Conservation (phyloP, 2,113 vertebrate genomes). For the Dasyornis broadbenti region DNA sequence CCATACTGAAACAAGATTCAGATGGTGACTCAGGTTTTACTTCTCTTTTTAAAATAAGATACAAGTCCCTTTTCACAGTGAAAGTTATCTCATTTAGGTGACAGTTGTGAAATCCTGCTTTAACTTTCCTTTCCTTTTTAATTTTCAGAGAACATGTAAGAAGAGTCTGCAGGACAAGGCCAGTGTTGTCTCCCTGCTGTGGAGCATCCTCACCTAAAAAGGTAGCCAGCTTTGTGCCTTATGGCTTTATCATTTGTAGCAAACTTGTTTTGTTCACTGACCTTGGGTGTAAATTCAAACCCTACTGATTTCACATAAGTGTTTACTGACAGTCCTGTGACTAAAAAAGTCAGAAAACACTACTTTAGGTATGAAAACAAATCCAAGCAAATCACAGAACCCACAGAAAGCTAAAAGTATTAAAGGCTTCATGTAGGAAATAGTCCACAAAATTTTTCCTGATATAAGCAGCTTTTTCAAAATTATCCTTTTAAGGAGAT, state of each 20-base stretch:
- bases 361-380: not conserved
- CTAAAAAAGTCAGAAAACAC: not conserved
- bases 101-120: not conserved
- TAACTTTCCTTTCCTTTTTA: not conserved
- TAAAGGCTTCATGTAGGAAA: not conserved
- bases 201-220: not conserved
- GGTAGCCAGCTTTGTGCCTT: not conserved
- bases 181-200: fast-evolving
- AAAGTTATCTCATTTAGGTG: not conserved
- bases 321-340: not conserved
- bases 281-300: not conserved
- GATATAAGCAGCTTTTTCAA: not conserved
- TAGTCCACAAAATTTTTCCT: not conserved
- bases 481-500: not conserved
- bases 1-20: not conserved
- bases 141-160: not conserved
- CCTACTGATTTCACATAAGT: not conserved
- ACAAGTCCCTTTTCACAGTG: not conserved
- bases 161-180: not conserved
- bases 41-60: not conserved
- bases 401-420: not conserved
- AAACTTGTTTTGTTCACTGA: not conserved
- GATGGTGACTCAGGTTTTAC: not conserved
- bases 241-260: not conserved
- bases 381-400: not conserved